Conservation (phyloP, 1,140 invertebrate species). For the Drosophila kikkawai region DNA sequence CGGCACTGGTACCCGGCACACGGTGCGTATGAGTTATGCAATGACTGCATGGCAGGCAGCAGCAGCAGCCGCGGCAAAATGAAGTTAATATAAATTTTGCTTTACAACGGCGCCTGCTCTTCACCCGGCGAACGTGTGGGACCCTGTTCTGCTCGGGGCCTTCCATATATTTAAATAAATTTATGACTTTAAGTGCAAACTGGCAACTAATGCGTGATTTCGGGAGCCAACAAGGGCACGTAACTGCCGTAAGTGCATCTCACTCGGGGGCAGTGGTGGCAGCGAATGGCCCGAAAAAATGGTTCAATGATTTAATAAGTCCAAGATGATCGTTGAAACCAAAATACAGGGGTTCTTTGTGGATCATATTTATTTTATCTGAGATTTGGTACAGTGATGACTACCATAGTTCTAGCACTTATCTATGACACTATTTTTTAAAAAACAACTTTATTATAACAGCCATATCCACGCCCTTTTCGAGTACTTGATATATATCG, state of each 20-base stretch:
- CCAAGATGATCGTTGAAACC: background rate
- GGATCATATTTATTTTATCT: no score
- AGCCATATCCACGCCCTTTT: background rate
- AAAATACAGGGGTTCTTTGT: no score
- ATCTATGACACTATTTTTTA: no score
- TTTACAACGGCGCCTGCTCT: constrained; percentile 52
- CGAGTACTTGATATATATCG: background rate
- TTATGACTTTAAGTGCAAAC: constrained; percentile 83
- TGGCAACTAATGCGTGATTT: constrained; percentile 81
- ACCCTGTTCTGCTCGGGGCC: constrained; percentile 23
- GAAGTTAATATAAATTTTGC: constrained; percentile 82
- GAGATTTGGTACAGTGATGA: no score
- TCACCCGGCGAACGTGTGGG: constrained; percentile 28
- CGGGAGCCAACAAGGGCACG: constrained; percentile 55
- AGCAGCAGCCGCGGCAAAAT: constrained; percentile 51
- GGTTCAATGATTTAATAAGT: background rate
- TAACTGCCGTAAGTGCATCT: constrained; percentile 40
- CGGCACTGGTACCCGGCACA: constrained; percentile 55
- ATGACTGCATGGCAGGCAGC: constrained; percentile 57
- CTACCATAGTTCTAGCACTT: no score
- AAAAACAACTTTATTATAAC: no score
- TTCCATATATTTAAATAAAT: constrained; percentile 79
- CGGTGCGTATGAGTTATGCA: constrained; percentile 82
- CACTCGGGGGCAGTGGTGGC: background rate
- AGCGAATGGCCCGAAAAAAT: background rate